A percentile compares a stretch with the other conserved stretches of the same genome.
These are phyloP conservation scores for Brachionus calyciflorus DNA, from an alignment of 1,140 invertebrate species.

Conservation along the genomic window DNA sequence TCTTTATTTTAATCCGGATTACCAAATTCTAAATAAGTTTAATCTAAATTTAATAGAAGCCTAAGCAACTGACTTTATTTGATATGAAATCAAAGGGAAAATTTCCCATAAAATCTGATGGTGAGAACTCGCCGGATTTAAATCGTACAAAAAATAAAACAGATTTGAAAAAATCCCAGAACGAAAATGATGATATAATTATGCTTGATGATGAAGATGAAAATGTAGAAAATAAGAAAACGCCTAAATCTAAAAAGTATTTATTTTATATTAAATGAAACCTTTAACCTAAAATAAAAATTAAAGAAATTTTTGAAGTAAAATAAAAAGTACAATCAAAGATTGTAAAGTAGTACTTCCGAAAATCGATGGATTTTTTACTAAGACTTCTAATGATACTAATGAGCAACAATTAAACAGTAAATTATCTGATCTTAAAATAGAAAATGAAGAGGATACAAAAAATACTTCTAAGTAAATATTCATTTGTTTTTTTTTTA, in stretches of 20 bases:
- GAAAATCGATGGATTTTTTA: conserved; percentile 2
- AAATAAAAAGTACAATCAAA: too few species aligned
- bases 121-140: background rate
- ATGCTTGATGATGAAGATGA: background rate
- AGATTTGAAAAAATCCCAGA: too few species aligned
- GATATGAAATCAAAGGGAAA: conserved; percentile 33
- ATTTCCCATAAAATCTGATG: conserved; percentile 3
- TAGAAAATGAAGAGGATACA: background rate
- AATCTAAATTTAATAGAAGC: background rate
- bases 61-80: conserved; percentile 6
- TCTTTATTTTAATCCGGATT: background rate
- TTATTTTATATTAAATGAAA: too few species aligned
- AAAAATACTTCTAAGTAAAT: too few species aligned
- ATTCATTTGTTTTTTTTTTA: too few species aligned
- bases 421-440: background rate
- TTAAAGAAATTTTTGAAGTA: too few species aligned
- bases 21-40: background rate
- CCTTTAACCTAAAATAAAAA: too few species aligned
- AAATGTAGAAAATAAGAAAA: background rate
- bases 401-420: background rate
- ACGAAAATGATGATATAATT: background rate
- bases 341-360: too few species aligned
- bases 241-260: background rate
- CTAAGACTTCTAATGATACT: background rate
- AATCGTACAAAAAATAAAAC: background rate